Conservation (phyloP, 2,797 vertebrate species). For the Podarcis siculus region DNA sequence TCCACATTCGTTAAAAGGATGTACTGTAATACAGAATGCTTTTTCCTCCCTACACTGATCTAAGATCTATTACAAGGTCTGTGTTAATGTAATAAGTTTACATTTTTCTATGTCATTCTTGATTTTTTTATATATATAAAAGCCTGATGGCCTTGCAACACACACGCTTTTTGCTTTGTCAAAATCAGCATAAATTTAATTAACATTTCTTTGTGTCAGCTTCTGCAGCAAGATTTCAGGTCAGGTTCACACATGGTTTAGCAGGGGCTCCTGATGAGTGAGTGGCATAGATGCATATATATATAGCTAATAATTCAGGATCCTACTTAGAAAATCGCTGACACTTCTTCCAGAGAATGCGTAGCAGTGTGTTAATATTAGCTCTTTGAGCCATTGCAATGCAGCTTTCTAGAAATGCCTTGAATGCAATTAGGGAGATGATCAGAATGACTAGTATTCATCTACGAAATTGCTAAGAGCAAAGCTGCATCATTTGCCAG, state of each 20-base stretch:
- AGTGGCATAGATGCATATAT: background rate
- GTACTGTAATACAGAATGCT: background rate
- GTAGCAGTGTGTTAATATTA: background rate
- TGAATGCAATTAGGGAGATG: background rate
- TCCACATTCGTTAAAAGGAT: background rate
- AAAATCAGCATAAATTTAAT: background rate
- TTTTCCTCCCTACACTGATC: background rate
- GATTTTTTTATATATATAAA: background rate
- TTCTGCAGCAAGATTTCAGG: background rate
- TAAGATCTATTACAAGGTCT: background rate
- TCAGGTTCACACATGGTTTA: background rate
- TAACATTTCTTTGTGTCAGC: background rate
- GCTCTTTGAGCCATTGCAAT: background rate
- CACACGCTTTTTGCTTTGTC: background rate
- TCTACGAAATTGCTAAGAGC: background rate
- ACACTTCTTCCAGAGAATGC: background rate
- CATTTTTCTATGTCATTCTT: background rate
- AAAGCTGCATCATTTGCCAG: background rate
- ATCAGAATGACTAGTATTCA: background rate
- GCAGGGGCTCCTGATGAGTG: background rate
- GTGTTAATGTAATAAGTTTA: background rate
- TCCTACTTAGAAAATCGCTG: slow-evolving; percentile 7
- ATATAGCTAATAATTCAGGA: slow-evolving; percentile 7
- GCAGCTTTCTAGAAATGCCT: slow-evolving; percentile 4
- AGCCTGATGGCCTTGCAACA: background rate